Evolutionary conservation across 2,113 vertebrate species (phyloP).

Genomic region (Rhinoptilus africanus): DNA sequence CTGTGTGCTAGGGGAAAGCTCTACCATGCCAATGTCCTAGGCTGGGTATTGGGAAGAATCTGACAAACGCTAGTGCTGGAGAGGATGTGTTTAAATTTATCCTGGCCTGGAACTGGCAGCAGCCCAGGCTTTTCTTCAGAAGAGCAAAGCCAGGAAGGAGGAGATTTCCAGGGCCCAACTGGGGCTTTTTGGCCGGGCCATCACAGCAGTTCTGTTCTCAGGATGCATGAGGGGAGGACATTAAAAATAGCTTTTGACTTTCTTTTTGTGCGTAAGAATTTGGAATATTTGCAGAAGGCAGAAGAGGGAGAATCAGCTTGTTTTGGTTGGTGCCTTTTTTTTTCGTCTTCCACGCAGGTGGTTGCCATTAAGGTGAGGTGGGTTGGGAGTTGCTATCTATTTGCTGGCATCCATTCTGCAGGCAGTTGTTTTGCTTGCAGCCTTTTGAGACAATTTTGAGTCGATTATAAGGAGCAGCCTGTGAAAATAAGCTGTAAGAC

Average conservation of each 20-base stretch:
- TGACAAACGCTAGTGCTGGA: not conserved
- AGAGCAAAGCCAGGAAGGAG: not conserved
- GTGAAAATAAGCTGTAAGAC: not conserved
- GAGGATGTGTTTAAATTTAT: slow-evolving; percentile 26
- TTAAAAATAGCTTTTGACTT: not conserved
- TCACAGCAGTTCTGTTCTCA: not conserved
- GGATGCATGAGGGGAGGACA: not conserved
- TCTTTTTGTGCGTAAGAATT: not conserved
- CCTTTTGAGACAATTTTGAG: not conserved
- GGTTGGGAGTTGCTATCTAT: accelerated
- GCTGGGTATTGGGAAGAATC: not conserved
- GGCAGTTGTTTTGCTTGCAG: not conserved
- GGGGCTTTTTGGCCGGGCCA: not conserved
- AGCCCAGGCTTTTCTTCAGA: not conserved
- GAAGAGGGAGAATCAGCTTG: not conserved
- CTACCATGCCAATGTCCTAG: not conserved
- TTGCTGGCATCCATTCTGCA: not conserved
- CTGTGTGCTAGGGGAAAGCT: not conserved
- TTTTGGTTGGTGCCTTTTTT: not conserved
- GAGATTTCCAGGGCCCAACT: not conserved
- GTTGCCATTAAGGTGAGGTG: not conserved
- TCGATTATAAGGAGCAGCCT: not conserved
- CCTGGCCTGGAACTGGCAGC: slow-evolving; percentile 1
- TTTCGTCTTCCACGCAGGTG: not conserved
- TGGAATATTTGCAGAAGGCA: not conserved